Evolutionary conservation across 2,797 vertebrate genomes (phyloP).

Genomic region (Hemitrygon akajei): DNA sequence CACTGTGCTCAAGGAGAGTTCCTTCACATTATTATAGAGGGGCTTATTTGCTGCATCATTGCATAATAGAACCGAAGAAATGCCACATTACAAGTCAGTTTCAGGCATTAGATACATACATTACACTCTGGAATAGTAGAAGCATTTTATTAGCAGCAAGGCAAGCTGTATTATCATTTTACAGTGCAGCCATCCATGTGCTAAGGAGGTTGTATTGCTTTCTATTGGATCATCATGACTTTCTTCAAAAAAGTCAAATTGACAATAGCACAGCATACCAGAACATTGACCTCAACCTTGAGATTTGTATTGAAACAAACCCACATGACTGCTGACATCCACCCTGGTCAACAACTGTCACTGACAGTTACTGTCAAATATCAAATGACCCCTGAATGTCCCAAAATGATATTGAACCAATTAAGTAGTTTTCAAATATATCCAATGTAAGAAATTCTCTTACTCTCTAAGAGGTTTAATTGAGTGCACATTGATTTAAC

Average conservation of each 20-base stretch:
- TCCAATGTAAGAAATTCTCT: background rate
- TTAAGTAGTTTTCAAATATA: background rate
- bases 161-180: background rate
- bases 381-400: background rate
- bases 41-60: constrained; percentile 6
- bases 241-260: background rate
- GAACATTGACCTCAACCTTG: background rate
- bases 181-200: background rate
- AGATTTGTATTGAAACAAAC: background rate
- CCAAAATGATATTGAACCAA: background rate
- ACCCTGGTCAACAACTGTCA: background rate
- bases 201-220: background rate
- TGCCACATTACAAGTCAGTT: background rate
- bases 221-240: background rate
- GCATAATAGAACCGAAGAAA: background rate
- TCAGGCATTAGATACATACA: background rate
- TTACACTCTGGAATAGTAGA: background rate
- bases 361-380: background rate
- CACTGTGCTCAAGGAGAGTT: background rate
- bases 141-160: background rate
- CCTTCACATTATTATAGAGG: background rate
- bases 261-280: background rate
- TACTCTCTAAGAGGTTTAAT: background rate
- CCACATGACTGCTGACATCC: background rate
- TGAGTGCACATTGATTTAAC: background rate